These are phyloP conservation scores for Pseudanteris insignis DNA, from an alignment of 2,888 invertebrate genomes.

Conservation along the genomic window DNA sequence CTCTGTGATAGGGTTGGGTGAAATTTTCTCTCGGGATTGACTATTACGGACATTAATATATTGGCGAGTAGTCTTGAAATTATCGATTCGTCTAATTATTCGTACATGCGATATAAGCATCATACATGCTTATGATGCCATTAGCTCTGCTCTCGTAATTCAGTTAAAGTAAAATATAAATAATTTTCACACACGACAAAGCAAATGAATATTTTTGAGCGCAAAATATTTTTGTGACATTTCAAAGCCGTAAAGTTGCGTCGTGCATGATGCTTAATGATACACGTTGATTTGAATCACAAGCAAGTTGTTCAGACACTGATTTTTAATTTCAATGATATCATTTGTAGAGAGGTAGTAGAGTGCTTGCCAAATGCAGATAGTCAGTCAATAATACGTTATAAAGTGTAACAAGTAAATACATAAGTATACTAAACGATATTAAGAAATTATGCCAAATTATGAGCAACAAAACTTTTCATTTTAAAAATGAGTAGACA, in stretches of 20 bases:
- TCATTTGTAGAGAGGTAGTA: constrained; percentile 35
- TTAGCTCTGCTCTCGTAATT: not conserved
- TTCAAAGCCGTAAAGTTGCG: not conserved
- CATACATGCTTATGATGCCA: constrained; percentile 23
- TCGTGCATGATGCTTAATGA: constrained; percentile 33
- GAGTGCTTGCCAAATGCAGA: constrained; percentile 38
- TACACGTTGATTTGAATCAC: constrained; percentile 15
- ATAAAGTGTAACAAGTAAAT: constrained; percentile 27
- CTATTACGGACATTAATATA: too few relatives aligned
- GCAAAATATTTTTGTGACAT: constrained; percentile 26
- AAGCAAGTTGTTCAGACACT: constrained; percentile 16
- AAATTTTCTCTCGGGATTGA: too few relatives aligned
- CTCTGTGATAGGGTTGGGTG: too few relatives aligned
- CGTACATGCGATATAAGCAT: constrained; percentile 20
- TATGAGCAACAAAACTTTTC: too few relatives aligned
- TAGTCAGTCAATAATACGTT: constrained; percentile 40
- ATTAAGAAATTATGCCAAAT: constrained; percentile 24
- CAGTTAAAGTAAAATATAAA: too few relatives aligned
- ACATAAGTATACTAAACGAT: constrained; percentile 29
- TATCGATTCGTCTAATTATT: constrained; percentile 10
- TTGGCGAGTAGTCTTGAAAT: too few relatives aligned
- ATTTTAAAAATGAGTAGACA: too few relatives aligned
- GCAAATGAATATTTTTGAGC: constrained; percentile 21
- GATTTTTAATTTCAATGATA: constrained; percentile 14
- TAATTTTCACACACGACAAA: constrained; percentile 5